Conservation (phyloP, 1,140 invertebrate species). For the Elymnias hypermnestra region DNA sequence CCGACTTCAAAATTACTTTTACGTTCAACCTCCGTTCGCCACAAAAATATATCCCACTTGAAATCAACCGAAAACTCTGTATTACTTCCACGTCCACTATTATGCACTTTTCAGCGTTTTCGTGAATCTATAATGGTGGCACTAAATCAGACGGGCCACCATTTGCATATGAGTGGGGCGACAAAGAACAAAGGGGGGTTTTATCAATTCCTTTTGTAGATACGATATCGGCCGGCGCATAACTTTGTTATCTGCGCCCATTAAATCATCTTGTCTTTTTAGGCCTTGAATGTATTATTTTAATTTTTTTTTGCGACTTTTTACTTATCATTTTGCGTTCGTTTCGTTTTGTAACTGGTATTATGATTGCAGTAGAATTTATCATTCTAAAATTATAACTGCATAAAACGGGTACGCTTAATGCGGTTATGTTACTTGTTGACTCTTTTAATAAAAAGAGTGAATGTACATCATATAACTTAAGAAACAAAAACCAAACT, state of each 20-base stretch:
- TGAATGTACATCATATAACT: no score
- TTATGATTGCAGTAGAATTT: no score
- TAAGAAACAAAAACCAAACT: no score
- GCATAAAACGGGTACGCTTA: no score
- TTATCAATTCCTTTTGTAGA: constrained; percentile 45
- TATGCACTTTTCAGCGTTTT: constrained; percentile 49
- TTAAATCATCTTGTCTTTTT: constrained; percentile 52
- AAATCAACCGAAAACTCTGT: not conserved
- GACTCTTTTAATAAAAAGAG: no score
- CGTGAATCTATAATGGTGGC: constrained; percentile 52
- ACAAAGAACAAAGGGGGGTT: constrained; percentile 66
- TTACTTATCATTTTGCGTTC: constrained; percentile 2
- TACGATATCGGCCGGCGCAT: constrained; percentile 52
- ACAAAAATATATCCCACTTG: not conserved
- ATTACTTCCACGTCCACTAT: constrained; percentile 11
- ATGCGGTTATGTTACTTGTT: no score
- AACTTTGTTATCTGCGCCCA: constrained; percentile 44
- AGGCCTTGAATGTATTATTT: no score
- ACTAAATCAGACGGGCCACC: constrained; percentile 52
- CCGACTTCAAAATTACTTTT: no score
- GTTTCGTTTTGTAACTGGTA: no score
- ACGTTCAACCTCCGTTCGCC: not conserved
- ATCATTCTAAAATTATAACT: no score
- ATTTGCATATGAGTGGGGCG: constrained; percentile 68
- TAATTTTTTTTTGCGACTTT: constrained; percentile 10